Evolutionary conservation across 2,113 vertebrate species (phyloP).

Genomic region (Jaculus jaculus): DNA sequence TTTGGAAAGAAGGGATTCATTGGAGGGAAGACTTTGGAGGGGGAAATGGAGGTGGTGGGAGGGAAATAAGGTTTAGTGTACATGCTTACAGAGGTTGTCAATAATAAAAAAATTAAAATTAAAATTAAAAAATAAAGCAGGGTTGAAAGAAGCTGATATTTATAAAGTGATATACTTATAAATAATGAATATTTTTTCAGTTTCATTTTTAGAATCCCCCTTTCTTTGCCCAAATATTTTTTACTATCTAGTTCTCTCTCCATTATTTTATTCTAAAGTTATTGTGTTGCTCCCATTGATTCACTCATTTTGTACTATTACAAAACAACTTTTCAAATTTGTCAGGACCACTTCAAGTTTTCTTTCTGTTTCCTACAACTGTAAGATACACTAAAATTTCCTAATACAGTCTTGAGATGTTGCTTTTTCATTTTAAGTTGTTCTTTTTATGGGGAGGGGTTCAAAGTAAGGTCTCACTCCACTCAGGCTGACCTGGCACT

Average conservation of each 20-base stretch:
- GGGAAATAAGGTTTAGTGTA: too few relatives aligned
- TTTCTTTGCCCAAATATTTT: neutral
- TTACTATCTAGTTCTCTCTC: neutral
- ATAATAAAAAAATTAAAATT: too few relatives aligned
- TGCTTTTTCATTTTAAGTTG: too few relatives aligned
- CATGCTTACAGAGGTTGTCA: too few relatives aligned
- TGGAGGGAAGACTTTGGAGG: too few relatives aligned
- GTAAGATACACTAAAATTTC: conserved; percentile 13
- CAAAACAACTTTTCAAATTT: conserved; percentile 3
- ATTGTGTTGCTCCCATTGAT: neutral
- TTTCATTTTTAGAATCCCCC: neutral
- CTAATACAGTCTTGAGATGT: neutral
- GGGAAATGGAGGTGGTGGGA: too few relatives aligned
- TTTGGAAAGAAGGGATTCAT: too few relatives aligned
- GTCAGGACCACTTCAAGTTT: neutral
- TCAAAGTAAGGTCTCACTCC: too few relatives aligned
- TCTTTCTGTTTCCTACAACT: conserved; percentile 14
- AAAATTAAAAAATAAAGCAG: conserved; percentile 2
- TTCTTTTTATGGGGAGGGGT: too few relatives aligned
- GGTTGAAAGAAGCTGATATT: neutral
- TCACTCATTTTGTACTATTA: neutral
- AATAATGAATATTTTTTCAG: neutral
- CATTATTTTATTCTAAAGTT: neutral
- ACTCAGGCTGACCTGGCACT: too few relatives aligned
- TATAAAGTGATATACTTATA: neutral